Evolutionary conservation across 2,888 invertebrate genomes (phyloP), one percentile per base, ranked within the genome.

Genomic region (Dioctria rufipes): DNA sequence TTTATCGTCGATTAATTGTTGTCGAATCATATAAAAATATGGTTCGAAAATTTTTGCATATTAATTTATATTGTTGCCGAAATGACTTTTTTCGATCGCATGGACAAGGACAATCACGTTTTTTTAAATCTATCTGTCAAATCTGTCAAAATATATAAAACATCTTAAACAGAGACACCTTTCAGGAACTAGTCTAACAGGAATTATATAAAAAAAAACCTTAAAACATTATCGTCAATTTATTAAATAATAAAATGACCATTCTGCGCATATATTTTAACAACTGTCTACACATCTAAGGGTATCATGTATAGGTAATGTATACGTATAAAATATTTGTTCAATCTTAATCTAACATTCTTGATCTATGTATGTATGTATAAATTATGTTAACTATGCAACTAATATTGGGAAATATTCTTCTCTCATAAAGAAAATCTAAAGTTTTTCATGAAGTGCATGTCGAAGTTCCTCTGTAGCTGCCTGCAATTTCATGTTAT

Each of bases 401-500:
- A 43, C 40, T 75, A 60, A 75, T 39, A 9, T 40, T 37, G 73
- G 11, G 25, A 11, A 37, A 42, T 43, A 75, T 25, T 46, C 6
- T 39, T 66, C 42, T 78, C 25, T 2, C 25, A 0, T 25, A 25
- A 25, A 25, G 25, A 25, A 25, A 8, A 9, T 66, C 63, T 93
- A 95, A 88, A 95, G 92, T 90, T 95, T 95, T 84, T 94, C 94
- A 86, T 95, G 94, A 67, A 95, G 89, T 73, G 94, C 92, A 86
- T 94, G 91, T 83, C 95, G 91, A n/a, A 95, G 90, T 85, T 95
- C 94, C 87, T 95, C 94, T 6, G 94, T 93, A 13, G 93, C 94
- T 88, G 82, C 78, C 93, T 94, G 82, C 91, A 91, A 84, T 94
- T 90, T 86, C 91, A 91, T 87, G 90, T 90, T 85, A 87, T 89